Percentiles rank a stretch among this genome's conserved stretches.
Evolutionary conservation across 2,113 vertebrate genomes (phyloP).

Genomic region (Thymallus thymallus): DNA sequence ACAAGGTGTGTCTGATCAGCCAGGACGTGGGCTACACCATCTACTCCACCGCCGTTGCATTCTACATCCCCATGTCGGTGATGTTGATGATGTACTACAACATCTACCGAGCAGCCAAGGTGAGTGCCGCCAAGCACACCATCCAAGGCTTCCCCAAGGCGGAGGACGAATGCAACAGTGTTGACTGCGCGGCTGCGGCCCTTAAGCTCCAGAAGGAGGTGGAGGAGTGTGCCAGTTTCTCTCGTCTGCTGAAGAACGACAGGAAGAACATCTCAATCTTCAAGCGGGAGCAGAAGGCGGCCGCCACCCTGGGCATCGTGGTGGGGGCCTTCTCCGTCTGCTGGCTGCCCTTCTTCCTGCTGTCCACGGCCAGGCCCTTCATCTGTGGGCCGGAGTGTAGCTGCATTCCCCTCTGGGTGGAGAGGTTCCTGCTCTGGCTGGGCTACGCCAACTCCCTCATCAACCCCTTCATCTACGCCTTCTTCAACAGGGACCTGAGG

Average conservation of each 20-base stretch:
- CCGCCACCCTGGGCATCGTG: constrained; percentile 84
- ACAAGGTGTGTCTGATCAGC: constrained; percentile 85
- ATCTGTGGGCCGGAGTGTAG: constrained; percentile 82
- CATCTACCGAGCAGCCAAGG: constrained; percentile 83
- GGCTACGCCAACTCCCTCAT: constrained; percentile 87
- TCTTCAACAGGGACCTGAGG: constrained; percentile 87
- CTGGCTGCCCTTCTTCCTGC: constrained; percentile 86
- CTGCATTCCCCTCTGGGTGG: constrained; percentile 83
- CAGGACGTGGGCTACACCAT: constrained; percentile 87
- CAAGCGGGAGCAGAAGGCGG: constrained; percentile 85
- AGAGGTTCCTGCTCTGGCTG: constrained; percentile 84
- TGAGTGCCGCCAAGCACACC: constrained; percentile 82
- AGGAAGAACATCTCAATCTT: constrained; percentile 83
- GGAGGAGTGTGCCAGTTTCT: constrained; percentile 80
- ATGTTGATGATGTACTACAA: constrained; percentile 89
- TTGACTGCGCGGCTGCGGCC: constrained; percentile 68
- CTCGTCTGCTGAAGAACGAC: constrained; percentile 76
- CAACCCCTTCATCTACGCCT: constrained; percentile 88
- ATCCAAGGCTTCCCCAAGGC: constrained; percentile 75
- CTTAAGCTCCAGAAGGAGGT: constrained; percentile 78
- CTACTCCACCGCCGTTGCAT: constrained; percentile 85
- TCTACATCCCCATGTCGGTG: constrained; percentile 87
- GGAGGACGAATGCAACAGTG: neutral
- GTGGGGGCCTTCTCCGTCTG: constrained; percentile 83
- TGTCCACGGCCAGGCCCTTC: constrained; percentile 83